These are phyloP conservation scores for Marasmarcha lunaedactyla DNA, from an alignment of 2,888 invertebrate genomes.

Conservation along the genomic window DNA sequence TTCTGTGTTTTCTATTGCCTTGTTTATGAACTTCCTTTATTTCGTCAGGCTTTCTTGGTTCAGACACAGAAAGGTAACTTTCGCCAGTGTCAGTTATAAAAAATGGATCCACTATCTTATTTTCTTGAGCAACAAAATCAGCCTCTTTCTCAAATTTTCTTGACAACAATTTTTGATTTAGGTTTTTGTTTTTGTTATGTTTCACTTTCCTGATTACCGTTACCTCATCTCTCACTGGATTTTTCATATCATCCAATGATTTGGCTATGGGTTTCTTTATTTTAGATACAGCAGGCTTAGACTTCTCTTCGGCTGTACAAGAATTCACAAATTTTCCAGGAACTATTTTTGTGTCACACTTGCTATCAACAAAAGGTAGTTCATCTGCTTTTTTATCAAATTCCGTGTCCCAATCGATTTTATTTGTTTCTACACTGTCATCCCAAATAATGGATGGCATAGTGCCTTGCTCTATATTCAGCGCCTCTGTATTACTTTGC, in stretches of 20 bases:
- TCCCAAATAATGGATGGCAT: slow-evolving; percentile 6
- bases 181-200: slow-evolving; percentile 45
- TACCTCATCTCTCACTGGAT: slow-evolving; percentile 10
- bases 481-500: slow-evolving; percentile 6
- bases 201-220: slow-evolving; percentile 29
- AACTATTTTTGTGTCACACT: slow-evolving; percentile 4
- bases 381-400: slow-evolving; percentile 1
- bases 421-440: slow-evolving; percentile 3
- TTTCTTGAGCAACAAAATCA: slow-evolving; percentile 20
- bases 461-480: slow-evolving; percentile 11
- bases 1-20: slow-evolving; percentile 51
- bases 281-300: slow-evolving; percentile 3
- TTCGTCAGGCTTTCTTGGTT: slow-evolving; percentile 55
- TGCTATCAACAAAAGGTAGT: slow-evolving; percentile 2
- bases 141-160: slow-evolving; percentile 38
- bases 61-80: slow-evolving; percentile 54
- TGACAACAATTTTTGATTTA: slow-evolving; percentile 42
- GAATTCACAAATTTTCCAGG: slow-evolving; percentile 7
- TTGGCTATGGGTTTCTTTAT: slow-evolving; percentile 6
- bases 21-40: slow-evolving; percentile 48
- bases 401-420: slow-evolving; percentile 7
- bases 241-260: slow-evolving; percentile 4
- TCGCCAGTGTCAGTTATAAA: slow-evolving; percentile 55
- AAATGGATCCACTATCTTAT: slow-evolving; percentile 55
- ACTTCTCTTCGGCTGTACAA: neutral